A percentile compares a stretch with the other conserved stretches of the same genome.
Conservation (phyloP, 1,140 invertebrate species). For the Galendromus occidentalis region DNA sequence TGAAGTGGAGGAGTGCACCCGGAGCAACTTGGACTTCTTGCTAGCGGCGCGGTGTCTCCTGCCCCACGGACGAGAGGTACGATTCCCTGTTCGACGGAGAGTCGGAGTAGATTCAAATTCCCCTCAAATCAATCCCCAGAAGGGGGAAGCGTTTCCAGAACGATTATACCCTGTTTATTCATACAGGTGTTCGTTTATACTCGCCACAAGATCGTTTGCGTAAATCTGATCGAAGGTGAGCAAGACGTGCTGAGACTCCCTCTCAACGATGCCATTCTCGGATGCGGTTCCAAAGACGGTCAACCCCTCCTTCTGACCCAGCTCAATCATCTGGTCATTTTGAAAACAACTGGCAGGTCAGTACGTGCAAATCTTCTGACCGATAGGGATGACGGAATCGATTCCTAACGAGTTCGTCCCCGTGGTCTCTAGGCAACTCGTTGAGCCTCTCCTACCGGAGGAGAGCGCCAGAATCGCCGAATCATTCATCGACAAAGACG, state of each 20-base stretch:
- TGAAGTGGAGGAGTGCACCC: background rate
- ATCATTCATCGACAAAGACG: background rate
- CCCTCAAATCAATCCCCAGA: background rate
- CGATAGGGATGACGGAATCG: background rate
- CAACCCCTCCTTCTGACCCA: background rate
- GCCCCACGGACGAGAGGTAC: background rate
- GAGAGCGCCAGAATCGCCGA: background rate
- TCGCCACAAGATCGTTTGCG: background rate
- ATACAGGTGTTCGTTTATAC: background rate
- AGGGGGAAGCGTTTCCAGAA: too few relatives aligned
- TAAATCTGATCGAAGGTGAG: background rate
- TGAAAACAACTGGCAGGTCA: background rate
- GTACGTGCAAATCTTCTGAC: background rate
- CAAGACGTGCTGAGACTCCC: background rate
- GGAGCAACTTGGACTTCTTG: background rate
- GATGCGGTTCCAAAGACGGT: background rate
- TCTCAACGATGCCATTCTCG: background rate
- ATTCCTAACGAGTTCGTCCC: background rate
- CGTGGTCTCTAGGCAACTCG: background rate
- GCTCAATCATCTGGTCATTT: background rate
- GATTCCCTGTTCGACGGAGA: background rate
- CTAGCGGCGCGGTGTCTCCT: background rate
- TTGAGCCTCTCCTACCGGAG: background rate
- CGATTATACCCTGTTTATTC: too few relatives aligned
- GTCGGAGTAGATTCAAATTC: background rate